Conservation (phyloP, 2,888 invertebrate genomes). For the Anorthoa munda region DNA sequence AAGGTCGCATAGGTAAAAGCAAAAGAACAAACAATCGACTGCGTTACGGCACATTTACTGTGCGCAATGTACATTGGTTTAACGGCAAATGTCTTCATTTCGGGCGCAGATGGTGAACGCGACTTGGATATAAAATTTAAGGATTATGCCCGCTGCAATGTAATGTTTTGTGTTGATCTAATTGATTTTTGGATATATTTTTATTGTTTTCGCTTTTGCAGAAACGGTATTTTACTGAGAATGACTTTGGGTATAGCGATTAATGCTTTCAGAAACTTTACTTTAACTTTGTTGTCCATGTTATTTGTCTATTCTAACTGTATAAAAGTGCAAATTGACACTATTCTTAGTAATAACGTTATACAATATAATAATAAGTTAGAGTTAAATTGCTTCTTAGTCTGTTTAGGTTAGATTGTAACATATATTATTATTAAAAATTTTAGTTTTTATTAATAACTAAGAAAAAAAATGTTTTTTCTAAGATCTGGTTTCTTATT, state of each 20-base stretch:
- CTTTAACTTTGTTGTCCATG: neutral
- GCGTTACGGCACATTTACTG: conserved; percentile 57
- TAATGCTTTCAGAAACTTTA: neutral
- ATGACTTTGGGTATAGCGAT: neutral
- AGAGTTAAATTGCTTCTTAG: too few relatives aligned
- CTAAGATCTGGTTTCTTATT: neutral
- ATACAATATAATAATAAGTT: too few relatives aligned
- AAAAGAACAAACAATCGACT: conserved; percentile 63
- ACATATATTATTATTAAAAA: too few relatives aligned
- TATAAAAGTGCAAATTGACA: too few relatives aligned
- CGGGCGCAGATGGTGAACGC: conserved; percentile 63
- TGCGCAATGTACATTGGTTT: conserved; percentile 65
- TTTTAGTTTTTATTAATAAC: too few relatives aligned
- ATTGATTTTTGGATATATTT: conserved; percentile 31
- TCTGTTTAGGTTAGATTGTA: too few relatives aligned
- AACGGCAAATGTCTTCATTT: conserved; percentile 68
- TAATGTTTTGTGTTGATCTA: conserved; percentile 46
- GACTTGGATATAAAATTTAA: conserved; percentile 69
- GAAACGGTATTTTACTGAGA: conserved; percentile 6
- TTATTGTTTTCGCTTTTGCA: conserved; percentile 6
- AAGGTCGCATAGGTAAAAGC: conserved; percentile 58
- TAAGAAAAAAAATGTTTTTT: too few relatives aligned
- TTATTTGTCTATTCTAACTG: neutral
- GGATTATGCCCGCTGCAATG: conserved; percentile 61
- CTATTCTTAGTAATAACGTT: too few relatives aligned